A percentile compares a stretch with the other conserved stretches of the same genome.
Evolutionary conservation across 2,888 invertebrate genomes (phyloP).

Genomic region (Auanema freiburgensis): DNA sequence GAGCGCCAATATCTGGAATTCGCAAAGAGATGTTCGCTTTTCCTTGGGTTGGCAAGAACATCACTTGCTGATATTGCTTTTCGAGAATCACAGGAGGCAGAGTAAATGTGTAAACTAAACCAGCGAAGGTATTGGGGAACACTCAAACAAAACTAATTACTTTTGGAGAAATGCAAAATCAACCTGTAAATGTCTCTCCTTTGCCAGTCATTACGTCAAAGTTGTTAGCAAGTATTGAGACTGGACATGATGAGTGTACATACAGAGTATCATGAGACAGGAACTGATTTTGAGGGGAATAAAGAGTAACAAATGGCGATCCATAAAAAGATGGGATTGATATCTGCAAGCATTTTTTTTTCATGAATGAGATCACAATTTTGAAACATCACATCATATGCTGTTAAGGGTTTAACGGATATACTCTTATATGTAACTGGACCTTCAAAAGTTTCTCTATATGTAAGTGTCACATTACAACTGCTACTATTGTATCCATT

Average conservation of each 20-base stretch:
- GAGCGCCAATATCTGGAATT: neutral
- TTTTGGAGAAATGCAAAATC: neutral
- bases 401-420: neutral
- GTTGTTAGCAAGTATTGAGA: conserved; percentile 41
- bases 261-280: conserved; percentile 23
- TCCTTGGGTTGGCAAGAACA: conserved; percentile 31
- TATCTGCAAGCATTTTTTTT: too few relatives aligned
- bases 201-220: conserved; percentile 33
- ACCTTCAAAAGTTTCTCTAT: conserved; percentile 25
- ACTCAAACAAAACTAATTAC: neutral
- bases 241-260: conserved; percentile 30
- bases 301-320: conserved; percentile 26
- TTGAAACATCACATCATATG: neutral
- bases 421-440: conserved; percentile 15
- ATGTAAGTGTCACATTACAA: conserved; percentile 30
- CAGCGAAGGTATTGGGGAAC: neutral
- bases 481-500: conserved; percentile 22
- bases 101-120: conserved; percentile 30
- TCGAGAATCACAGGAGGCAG: conserved; percentile 27
- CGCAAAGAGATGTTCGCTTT: conserved; percentile 19
- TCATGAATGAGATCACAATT: neutral
- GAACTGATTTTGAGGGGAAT: conserved; percentile 25
- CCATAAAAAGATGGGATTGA: conserved; percentile 35
- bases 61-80: conserved; percentile 33
- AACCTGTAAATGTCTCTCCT: conserved; percentile 46